Conservation (phyloP, 2,888 invertebrate species). For the Zootermopsis nevadensis region DNA sequence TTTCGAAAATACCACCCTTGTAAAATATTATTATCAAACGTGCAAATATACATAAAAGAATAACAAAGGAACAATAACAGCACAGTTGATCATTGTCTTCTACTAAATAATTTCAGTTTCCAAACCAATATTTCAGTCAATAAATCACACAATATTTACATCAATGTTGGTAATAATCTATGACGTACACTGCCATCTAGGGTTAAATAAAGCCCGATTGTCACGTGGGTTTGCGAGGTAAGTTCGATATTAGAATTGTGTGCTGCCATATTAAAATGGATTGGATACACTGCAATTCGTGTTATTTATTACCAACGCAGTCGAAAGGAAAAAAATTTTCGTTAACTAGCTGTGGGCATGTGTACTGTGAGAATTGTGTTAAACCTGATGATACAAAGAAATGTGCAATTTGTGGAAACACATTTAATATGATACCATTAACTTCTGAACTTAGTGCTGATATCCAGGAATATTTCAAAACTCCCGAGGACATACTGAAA, state of each 20-base stretch:
- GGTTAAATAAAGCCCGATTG: no score
- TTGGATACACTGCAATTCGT: slow-evolving; percentile 33
- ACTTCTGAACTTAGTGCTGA: background rate
- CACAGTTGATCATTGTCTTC: no score
- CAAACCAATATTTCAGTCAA: no score
- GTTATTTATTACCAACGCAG: slow-evolving; percentile 12
- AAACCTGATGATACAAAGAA: background rate
- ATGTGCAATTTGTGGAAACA: background rate
- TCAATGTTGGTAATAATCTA: no score
- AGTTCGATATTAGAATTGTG: background rate
- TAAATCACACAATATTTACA: no score
- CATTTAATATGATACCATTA: background rate
- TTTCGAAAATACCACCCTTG: no score
- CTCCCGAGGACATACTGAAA: background rate
- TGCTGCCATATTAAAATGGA: background rate
- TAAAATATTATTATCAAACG: no score
- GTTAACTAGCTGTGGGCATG: slow-evolving; percentile 26
- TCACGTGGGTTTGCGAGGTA: background rate
- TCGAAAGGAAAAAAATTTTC: slow-evolving; percentile 2
- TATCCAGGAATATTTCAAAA: background rate
- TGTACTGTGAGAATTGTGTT: slow-evolving; percentile 24
- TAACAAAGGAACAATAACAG: no score
- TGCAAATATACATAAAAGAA: no score
- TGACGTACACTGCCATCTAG: no score
- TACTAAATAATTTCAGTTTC: no score